Conservation (phyloP, 2,888 invertebrate genomes). For the Capitulum mitella region DNA sequence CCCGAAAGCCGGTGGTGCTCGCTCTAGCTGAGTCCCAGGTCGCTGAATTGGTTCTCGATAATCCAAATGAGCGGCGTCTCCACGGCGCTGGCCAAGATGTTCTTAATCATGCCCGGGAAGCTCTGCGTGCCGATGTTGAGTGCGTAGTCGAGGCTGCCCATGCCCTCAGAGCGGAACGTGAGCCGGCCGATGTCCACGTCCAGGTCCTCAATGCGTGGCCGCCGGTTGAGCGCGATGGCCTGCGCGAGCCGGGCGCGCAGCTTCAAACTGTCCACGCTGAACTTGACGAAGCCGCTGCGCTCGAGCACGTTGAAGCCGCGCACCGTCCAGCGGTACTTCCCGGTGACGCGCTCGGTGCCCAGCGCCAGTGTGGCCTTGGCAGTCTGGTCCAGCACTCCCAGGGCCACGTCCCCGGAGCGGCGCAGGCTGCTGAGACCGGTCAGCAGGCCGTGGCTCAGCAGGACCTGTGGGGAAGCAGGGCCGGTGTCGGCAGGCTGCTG, state of each 20-base stretch:
- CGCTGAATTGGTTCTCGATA: neutral
- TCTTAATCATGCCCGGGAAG: neutral
- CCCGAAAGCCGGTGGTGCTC: no score
- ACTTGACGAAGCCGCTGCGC: conserved; percentile 23
- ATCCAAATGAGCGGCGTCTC: conserved; percentile 4
- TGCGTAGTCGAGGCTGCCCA: conserved; percentile 7
- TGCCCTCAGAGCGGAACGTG: neutral
- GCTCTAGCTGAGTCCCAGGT: neutral
- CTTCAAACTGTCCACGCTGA: conserved; percentile 22
- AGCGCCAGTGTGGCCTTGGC: conserved; percentile 9
- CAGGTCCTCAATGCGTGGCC: conserved; percentile 17
- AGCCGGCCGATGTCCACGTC: conserved; percentile 14
- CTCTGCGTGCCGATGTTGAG: conserved; percentile 19
- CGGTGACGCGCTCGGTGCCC: conserved; percentile 16
- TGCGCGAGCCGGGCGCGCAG: conserved; percentile 21
- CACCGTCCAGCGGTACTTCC: conserved; percentile 16
- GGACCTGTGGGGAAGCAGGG: neutral
- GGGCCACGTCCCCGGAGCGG: neutral
- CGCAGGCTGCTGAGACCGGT: conserved; percentile 4
- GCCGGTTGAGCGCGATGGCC: neutral
- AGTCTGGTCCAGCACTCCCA: neutral
- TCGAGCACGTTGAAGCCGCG: conserved; percentile 10
- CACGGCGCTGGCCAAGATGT: neutral
- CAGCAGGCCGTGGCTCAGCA: conserved; percentile 5
- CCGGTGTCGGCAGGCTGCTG: no score